Base-by-base conservation (phyloP, 2,888 invertebrate genomes). In the Ectropis crepuscularia region DNA sequence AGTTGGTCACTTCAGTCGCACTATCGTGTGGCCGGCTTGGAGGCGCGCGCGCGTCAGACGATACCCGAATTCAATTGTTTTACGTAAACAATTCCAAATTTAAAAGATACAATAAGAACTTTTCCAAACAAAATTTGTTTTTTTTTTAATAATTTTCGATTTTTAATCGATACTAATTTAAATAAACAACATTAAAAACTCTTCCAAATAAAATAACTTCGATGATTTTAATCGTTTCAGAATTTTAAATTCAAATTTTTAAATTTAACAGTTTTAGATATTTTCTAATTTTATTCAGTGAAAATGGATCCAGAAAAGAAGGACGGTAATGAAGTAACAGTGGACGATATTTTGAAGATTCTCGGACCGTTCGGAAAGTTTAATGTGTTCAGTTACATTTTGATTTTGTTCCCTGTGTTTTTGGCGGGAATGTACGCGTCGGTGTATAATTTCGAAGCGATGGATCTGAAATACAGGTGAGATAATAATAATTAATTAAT, bases 391-490 rank as follows among this genome's bases (percentile, higher is more conserved):
- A 91, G 82, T 80, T 90, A 83, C 65, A 49, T 84, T 8, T 75
- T 92, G 41, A 88, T 92, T 49, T 76, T 92, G 68, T 84, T 92
- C 41, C 92, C 92, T 42, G 90, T 92, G 54, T 85, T 87, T 70
- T 74, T 90, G 53, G 83, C 90, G 57, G 92, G 92, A 58, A 89
- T 91, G 84, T 92, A 92, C 50, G 82, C 92, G 0, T 92, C 92
- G 0, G 91, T 92, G 54, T 92, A 89, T 64, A 92, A 92, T 69
- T 92, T 92, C 69, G 92, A 92, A 80, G 85, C 87, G 0, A 86
- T 92, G 87, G 92, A 92, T 79, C 75, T 92, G 2, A 82, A 85
- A 67, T 92, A 92, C 73, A 89, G 90, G 92, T 91, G 60, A 79
- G 80, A 41, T 47, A 6, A 28, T 28, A 28, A 28, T 28, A 28